phyloP scores from a whole-genome alignment of 2,888 invertebrate genomes.

The Ischnus inquisitorius region DNA sequence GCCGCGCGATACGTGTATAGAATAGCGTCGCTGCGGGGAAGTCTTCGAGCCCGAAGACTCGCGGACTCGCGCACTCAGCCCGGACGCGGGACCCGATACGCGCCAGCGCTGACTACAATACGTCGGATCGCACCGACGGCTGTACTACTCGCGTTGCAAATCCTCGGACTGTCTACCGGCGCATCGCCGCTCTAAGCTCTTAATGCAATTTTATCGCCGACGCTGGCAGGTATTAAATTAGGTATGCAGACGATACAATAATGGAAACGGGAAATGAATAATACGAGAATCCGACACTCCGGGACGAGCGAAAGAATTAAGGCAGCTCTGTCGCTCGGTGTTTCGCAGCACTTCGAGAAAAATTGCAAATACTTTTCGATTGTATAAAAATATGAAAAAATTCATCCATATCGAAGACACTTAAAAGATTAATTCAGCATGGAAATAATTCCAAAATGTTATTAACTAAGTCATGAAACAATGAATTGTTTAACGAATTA shows the following conservation, averaged over 20 bases:
- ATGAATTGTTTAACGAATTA: too few species aligned
- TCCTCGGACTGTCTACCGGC: constrained; percentile 7
- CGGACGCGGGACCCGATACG: neutral
- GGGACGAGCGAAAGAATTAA: too few species aligned
- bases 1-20: neutral
- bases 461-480: too few species aligned
- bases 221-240: neutral
- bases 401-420: too few species aligned
- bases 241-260: neutral
- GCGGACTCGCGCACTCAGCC: constrained; percentile 23
- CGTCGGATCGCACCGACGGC: neutral
- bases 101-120: neutral
- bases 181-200: neutral
- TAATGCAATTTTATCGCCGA: constrained; percentile 9
- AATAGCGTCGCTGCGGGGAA: constrained; percentile 11
- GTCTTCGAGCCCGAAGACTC: constrained; percentile 5
- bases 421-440: too few species aligned
- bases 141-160: constrained; percentile 5
- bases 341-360: too few species aligned
- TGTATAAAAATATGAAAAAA: too few species aligned
- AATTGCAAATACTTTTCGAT: too few species aligned
- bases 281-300: neutral
- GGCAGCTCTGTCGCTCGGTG: too few species aligned
- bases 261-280: neutral
- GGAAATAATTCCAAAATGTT: too few species aligned